Evolutionary conservation across 2,113 vertebrate species (phyloP), one percentile per base, ranked within the genome.

Genomic region (Hydrochoerus hydrochaeris): DNA sequence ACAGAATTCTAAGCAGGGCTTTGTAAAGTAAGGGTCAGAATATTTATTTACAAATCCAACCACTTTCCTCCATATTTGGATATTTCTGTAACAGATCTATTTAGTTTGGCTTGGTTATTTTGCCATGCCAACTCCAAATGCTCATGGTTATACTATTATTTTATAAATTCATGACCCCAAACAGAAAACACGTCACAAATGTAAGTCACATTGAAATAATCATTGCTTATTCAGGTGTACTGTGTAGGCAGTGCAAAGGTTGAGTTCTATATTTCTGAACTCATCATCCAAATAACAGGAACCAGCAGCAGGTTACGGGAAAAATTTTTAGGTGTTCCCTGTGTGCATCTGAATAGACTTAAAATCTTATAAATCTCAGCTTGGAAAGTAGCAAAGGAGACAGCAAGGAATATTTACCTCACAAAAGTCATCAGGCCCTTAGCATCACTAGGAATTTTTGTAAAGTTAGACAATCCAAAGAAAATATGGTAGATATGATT

Each of bases 191-290:
- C 20, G 19, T 86, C 60, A 89, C 41, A 35, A n/a, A n/a, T 49
- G 13, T 28, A 82, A n/a, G 67, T 87, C 60, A 65, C 3, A 82
- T 62, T 69, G 88, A 41, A 93, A 65, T 52, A 71, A 38, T 75
- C 12, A 16, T n/a, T 94, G 49, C 94, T 97, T 96, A 85, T 78
- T 62, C 96, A 97, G 95, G 85, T 95, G 97, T 41, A n/a, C 1
- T 67, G 32, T 84, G 97, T 97, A 57, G 81, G 93, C 28, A 46
- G 60, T 41, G 17, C 73, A 85, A 85, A 32, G 17, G 41, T 7
- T 58, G 49, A 58, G 44, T 46, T 71, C 49, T 35, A 14, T 71
- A 80, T 85, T 95, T 96, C 63, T 94, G 28, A 92, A 32, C 16
- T 73, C 13, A 93, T 83, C 26, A 90, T 63, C 12, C 8, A 94